Percentiles rank a stretch among this genome's conserved stretches.
Evolutionary conservation across 2,113 vertebrate genomes (phyloP).

Genomic region (Lagopus muta): DNA sequence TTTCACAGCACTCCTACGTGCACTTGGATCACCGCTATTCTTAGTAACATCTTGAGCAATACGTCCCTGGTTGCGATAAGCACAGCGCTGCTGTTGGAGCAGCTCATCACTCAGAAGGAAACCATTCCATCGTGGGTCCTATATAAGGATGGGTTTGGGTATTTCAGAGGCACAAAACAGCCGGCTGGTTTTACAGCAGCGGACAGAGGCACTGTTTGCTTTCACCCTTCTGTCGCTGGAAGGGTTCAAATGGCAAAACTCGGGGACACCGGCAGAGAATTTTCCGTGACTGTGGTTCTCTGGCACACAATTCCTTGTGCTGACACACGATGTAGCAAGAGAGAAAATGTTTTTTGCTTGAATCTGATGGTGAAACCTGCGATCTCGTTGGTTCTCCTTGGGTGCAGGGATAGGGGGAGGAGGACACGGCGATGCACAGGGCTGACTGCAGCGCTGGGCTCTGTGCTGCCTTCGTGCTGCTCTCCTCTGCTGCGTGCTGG

Average conservation of each 20-base stretch:
- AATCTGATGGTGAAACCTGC: not conserved
- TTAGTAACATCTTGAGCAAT: constrained; percentile 56
- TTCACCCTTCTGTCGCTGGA: constrained; percentile 59
- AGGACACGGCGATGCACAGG: too few species aligned
- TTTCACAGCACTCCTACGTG: constrained; percentile 49
- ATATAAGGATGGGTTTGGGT: constrained; percentile 37
- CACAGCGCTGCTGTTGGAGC: constrained; percentile 46
- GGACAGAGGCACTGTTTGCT: constrained; percentile 45
- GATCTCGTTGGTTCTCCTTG: not conserved
- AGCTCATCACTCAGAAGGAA: constrained; percentile 40
- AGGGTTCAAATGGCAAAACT: constrained; percentile 31
- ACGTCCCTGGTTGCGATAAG: constrained; percentile 55
- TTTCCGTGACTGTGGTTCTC: constrained; percentile 10
- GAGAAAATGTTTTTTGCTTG: not conserved
- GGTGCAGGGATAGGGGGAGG: too few species aligned
- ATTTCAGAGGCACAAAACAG: constrained; percentile 6
- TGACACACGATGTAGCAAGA: not conserved
- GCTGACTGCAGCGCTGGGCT: not conserved
- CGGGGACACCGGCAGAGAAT: constrained; percentile 10
- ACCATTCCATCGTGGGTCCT: constrained; percentile 35
- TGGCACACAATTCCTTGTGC: too few species aligned
- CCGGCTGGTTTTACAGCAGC: constrained; percentile 10
- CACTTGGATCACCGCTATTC: constrained; percentile 59
- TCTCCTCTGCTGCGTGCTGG: not conserved
- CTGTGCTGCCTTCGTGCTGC: not conserved